Evolutionary conservation across 2,797 vertebrate species (phyloP).

Genomic region (Peromyscus eremicus): DNA sequence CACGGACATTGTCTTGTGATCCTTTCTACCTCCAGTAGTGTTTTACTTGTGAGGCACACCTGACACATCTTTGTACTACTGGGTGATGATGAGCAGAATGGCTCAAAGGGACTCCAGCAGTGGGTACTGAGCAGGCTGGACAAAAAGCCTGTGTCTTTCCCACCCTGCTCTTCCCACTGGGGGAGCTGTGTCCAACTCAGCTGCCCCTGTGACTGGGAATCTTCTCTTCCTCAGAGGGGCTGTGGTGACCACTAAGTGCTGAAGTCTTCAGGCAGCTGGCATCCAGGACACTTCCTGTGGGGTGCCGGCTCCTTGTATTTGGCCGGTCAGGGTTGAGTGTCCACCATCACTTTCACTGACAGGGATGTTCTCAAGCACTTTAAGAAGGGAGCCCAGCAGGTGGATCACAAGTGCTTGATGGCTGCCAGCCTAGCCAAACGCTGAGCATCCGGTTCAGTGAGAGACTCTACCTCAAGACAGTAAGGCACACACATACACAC

Average conservation of each 20-base stretch:
- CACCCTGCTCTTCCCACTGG: background rate
- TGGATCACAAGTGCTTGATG: background rate
- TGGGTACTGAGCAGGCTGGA: background rate
- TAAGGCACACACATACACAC: no score
- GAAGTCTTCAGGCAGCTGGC: background rate
- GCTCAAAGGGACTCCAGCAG: background rate
- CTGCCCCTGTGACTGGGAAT: background rate
- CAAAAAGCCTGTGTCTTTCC: background rate
- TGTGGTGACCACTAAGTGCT: background rate
- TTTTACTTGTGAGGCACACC: background rate
- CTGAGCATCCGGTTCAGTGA: background rate
- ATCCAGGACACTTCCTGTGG: background rate
- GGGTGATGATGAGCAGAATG: background rate
- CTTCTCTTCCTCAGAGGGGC: background rate
- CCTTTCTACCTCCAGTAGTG: fast-evolving
- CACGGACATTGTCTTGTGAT: background rate
- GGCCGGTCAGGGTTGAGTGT: background rate
- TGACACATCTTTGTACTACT: background rate
- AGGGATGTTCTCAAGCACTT: background rate
- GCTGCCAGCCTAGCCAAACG: background rate
- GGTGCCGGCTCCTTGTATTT: background rate
- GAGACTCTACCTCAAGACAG: background rate
- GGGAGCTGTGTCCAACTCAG: background rate
- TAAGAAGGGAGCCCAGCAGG: background rate
- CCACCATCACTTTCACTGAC: fast-evolving